Percentiles rank a stretch among this genome's conserved stretches.
Evolutionary conservation across 2,797 vertebrate species (phyloP).

Genomic region (Silurus aristotelis): DNA sequence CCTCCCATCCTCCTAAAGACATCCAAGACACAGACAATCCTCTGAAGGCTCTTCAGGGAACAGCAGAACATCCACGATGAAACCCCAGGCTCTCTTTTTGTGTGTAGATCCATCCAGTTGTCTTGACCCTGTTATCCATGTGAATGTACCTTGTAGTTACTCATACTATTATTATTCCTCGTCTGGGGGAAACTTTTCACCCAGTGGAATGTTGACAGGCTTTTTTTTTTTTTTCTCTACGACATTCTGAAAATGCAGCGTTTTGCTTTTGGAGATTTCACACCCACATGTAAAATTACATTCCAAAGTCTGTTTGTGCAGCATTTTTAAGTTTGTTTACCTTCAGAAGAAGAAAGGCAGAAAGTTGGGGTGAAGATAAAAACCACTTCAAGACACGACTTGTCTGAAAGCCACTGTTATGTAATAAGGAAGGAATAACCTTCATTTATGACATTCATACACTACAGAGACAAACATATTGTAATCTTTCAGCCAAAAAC

Average conservation of each 20-base stretch:
- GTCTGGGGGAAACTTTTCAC: background rate
- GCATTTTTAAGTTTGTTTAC: background rate
- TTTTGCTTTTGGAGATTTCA: background rate
- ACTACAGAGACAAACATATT: too few species aligned
- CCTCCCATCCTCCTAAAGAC: background rate
- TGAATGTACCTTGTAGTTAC: conserved; percentile 5
- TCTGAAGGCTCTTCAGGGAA: background rate
- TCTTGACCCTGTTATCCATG: background rate
- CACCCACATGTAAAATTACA: background rate
- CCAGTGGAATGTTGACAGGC: background rate
- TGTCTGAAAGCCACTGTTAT: background rate
- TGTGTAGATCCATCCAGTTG: conserved; percentile 1
- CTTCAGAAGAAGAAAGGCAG: background rate
- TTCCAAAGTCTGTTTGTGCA: background rate
- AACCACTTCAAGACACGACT: too few species aligned
- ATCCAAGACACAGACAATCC: background rate
- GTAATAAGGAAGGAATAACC: background rate
- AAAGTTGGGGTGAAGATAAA: background rate
- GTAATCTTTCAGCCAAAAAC: too few species aligned
- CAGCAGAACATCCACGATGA: conserved; percentile 11
- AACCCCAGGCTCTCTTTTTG: background rate
- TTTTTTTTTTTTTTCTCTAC: background rate
- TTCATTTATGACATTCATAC: too few species aligned
- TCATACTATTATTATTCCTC: background rate
- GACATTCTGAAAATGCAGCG: background rate